These are phyloP conservation scores for Chymomyza caudatula DNA, from an alignment of 2,888 invertebrate genomes.

Conservation along the genomic window DNA sequence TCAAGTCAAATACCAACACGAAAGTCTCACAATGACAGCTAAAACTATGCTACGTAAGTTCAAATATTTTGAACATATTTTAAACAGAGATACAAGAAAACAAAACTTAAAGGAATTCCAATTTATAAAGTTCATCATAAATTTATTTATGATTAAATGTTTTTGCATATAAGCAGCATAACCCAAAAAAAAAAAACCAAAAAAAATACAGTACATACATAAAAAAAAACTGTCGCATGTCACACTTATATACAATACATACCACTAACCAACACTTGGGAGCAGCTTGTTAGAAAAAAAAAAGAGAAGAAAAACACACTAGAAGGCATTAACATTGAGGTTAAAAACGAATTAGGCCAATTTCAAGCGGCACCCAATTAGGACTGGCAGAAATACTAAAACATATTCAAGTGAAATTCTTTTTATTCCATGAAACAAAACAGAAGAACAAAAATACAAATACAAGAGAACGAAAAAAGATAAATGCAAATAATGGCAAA, in stretches of 20 bases:
- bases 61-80: neutral
- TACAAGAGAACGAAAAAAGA: neutral
- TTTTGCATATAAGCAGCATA: slow-evolving; percentile 35
- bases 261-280: neutral
- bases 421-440: slow-evolving; percentile 30
- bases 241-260: slow-evolving; percentile 7
- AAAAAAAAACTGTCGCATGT: slow-evolving; percentile 14
- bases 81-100: neutral
- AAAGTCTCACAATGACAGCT: neutral
- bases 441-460: slow-evolving; percentile 14
- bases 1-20: neutral
- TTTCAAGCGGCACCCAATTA: neutral
- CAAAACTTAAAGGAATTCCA: slow-evolving; percentile 26
- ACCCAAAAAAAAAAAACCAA: slow-evolving; percentile 12
- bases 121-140: slow-evolving; percentile 33
- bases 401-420: slow-evolving; percentile 39
- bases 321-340: neutral
- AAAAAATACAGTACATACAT: slow-evolving; percentile 8
- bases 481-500: slow-evolving; percentile 2
- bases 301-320: too few species aligned
- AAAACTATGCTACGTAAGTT: neutral
- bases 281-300: neutral
- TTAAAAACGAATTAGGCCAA: neutral
- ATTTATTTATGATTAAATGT: slow-evolving; percentile 43
- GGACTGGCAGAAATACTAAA: slow-evolving; percentile 1